Evolutionary conservation across 2,797 vertebrate genomes (phyloP).

Genomic region (Silurus lanzhouensis): DNA sequence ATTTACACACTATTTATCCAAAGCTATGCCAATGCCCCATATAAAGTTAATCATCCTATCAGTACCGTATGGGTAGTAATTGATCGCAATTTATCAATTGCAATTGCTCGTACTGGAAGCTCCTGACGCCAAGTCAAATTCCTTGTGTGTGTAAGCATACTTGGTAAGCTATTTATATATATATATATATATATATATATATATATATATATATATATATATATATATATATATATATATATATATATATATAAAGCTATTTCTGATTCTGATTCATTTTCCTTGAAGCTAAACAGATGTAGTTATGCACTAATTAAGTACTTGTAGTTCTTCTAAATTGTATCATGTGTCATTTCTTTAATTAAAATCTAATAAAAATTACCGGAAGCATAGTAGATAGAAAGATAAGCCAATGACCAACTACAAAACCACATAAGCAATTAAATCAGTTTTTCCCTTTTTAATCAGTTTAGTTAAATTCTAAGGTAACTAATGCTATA

Average conservation of each 20-base stretch:
- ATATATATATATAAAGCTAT: too few relatives aligned
- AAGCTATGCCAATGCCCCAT: neutral
- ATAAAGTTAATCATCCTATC: neutral
- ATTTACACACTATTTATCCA: neutral
- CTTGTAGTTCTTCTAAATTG: neutral
- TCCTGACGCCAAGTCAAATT: too few relatives aligned
- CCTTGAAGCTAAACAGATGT: neutral
- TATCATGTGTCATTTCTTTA: neutral
- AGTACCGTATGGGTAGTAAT: neutral
- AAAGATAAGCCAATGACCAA: neutral
- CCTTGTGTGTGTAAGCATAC: too few relatives aligned
- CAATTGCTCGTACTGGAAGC: too few relatives aligned
- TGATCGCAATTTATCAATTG: neutral
- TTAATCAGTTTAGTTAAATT: neutral
- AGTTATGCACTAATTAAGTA: neutral
- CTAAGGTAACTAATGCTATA: neutral
- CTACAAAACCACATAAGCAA: too few relatives aligned
- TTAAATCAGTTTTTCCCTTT: too few relatives aligned
- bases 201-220: too few relatives aligned
- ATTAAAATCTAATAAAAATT: neutral
- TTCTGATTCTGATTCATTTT: too few relatives aligned
- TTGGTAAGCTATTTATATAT: too few relatives aligned
- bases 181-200: too few relatives aligned
- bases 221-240: too few relatives aligned
- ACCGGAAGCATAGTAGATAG: neutral